Conservation (phyloP, 2,113 vertebrate species). For the Prunella himalayana region DNA sequence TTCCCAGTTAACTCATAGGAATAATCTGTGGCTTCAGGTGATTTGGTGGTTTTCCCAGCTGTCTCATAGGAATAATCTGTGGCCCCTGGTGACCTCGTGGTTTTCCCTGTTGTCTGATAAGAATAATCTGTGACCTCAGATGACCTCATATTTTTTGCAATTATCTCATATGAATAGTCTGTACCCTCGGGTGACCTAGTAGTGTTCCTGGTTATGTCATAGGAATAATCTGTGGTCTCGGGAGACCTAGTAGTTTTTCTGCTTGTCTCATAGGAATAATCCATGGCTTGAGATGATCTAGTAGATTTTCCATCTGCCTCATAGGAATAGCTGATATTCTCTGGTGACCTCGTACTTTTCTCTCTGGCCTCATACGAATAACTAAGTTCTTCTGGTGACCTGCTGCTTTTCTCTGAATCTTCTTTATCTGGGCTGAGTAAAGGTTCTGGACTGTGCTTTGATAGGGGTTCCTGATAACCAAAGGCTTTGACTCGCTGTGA, state of each 20-base stretch:
- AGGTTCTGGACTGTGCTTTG: slow-evolving; percentile 68
- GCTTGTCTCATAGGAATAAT: slow-evolving; percentile 63
- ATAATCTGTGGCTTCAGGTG: slow-evolving; percentile 53
- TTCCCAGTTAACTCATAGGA: slow-evolving; percentile 60
- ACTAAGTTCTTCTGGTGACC: slow-evolving; percentile 57
- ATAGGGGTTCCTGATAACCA: slow-evolving; percentile 65
- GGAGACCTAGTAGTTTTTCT: slow-evolving; percentile 47
- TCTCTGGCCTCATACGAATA: slow-evolving; percentile 67
- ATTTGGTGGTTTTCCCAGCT: neutral
- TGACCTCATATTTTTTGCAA: slow-evolving; percentile 30
- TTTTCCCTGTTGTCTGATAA: slow-evolving; percentile 19
- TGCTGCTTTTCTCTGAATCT: slow-evolving; percentile 55
- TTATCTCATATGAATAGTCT: slow-evolving; percentile 54
- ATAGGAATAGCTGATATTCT: slow-evolving; percentile 56
- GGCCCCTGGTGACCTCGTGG: slow-evolving; percentile 11
- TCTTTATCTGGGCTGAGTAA: slow-evolving; percentile 62
- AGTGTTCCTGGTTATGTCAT: neutral
- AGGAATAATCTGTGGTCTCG: slow-evolving; percentile 62
- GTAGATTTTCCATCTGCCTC: slow-evolving; percentile 25
- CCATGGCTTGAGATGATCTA: slow-evolving; percentile 18
- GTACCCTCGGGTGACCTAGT: neutral
- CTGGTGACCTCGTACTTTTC: slow-evolving; percentile 59
- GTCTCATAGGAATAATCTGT: slow-evolving; percentile 47
- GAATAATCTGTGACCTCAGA: slow-evolving; percentile 49
- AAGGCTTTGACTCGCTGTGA: slow-evolving; percentile 65